Percentiles rank a stretch among this genome's conserved stretches.
phyloP scores from a whole-genome alignment of 1,140 invertebrate genomes.

The Andricus grossulariae region DNA sequence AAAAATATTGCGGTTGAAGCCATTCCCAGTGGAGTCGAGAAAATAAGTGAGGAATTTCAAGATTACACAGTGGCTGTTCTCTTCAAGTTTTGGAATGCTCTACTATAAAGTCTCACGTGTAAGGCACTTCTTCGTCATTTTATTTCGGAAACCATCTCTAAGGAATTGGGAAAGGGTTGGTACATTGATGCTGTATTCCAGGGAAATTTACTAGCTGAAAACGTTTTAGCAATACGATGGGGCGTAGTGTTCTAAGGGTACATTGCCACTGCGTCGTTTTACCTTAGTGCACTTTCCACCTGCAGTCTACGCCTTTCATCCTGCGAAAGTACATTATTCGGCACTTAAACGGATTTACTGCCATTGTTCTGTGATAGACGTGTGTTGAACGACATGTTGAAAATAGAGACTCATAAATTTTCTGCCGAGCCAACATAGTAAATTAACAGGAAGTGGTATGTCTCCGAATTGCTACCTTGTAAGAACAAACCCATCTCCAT shows the following conservation, averaged over 20 bases:
- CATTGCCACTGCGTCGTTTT: conserved; percentile 5
- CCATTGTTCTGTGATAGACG: conserved; percentile 8
- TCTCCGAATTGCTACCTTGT: conserved; percentile 2
- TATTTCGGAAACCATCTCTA: neutral
- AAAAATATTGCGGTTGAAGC: neutral
- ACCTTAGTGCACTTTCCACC: neutral
- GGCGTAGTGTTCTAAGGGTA: conserved; percentile 2
- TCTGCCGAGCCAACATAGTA: conserved; percentile 16
- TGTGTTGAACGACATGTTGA: neutral
- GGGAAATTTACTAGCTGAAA: conserved; percentile 3
- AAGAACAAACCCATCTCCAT: conserved; percentile 4
- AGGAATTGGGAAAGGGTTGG: conserved; percentile 15
- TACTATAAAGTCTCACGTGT: neutral
- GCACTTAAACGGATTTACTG: conserved; percentile 21
- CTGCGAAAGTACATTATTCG: conserved; percentile 22
- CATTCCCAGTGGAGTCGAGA: neutral
- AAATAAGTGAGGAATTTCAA: neutral
- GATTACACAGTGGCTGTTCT: conserved; percentile 21
- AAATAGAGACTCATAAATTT: conserved; percentile 19
- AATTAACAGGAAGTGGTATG: neutral
- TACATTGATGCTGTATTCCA: neutral
- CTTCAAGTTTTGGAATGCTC: conserved; percentile 18
- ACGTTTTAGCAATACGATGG: neutral
- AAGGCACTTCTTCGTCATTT: conserved; percentile 10
- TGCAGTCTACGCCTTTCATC: neutral